These are phyloP conservation scores for Dicyrtomina minuta DNA, from an alignment of 2,888 invertebrate species.

Conservation along the genomic window DNA sequence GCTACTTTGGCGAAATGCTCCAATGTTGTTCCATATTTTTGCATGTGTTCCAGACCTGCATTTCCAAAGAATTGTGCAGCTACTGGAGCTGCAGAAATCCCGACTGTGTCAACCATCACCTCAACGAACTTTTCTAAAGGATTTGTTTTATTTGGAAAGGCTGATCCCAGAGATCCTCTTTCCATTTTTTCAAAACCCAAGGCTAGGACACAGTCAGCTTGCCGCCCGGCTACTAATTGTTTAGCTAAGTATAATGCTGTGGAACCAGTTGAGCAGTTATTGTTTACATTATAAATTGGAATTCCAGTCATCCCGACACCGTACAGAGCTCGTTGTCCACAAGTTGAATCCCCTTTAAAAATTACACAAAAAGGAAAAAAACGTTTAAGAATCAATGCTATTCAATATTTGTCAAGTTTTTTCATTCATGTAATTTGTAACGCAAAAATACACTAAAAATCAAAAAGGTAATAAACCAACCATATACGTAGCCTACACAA, in stretches of 20 bases:
- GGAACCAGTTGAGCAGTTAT: slow-evolving; percentile 96
- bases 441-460: background rate
- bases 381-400: background rate
- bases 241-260: slow-evolving; percentile 87
- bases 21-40: slow-evolving; percentile 87
- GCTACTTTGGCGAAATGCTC: slow-evolving; percentile 97
- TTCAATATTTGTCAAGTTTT: too few relatives aligned
- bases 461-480: slow-evolving; percentile 56
- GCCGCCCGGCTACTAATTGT: slow-evolving; percentile 86
- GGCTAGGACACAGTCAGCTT: slow-evolving; percentile 84
- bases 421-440: too few relatives aligned
- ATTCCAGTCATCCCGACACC: slow-evolving; percentile 94
- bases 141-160: slow-evolving; percentile 79
- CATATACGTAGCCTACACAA: slow-evolving; percentile 89
- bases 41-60: slow-evolving; percentile 94
- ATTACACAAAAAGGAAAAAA: background rate
- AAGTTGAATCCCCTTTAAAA: slow-evolving; percentile 80
- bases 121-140: slow-evolving; percentile 86
- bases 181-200: slow-evolving; percentile 99
- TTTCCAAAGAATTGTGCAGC: slow-evolving; percentile 96
- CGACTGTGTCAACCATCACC: slow-evolving; percentile 78
- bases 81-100: slow-evolving; percentile 79
- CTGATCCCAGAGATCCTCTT: slow-evolving; percentile 72
- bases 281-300: slow-evolving; percentile 97
- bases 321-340: slow-evolving; percentile 92